Evolutionary conservation across 2,888 invertebrate species (phyloP), one percentile per base, ranked within the genome.

Genomic region (Ptilodon capucinus): DNA sequence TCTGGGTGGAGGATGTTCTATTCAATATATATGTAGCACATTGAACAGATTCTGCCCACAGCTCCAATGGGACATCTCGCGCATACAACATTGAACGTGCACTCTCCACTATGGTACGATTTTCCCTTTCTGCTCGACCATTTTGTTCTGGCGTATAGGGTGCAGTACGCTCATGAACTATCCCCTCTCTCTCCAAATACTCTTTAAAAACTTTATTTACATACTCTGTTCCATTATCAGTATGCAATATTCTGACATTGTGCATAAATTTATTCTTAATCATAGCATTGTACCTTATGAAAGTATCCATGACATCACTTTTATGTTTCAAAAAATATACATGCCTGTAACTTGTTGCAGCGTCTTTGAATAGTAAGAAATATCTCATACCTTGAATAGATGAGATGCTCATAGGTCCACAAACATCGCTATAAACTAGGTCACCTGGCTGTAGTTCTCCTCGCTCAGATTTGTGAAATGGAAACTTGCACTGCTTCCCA

Each of bases 21-120:
- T 81, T 81, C 3, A 81, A 50, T 21, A 76, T 46, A 47, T 72
- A 78, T 1, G 68, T 65, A 11, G 74, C 75, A 44, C 68, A 73
- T 5, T 69, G 62, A 0, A 78, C 66, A 2, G 80, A 81, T 57
- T 83, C 81, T 4, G 77, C 79, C 81, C 79, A 82, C 6, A 76
- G 13, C 19, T 57, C 9, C 3, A 62, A 16, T 18, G 63, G 42
- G 0, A 67, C 6, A 40, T 63, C 42, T 7, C 74, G 32, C 0
- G 60, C 61, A 60, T 70, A 57, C 0, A 71, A 34, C 71, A 72
- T 70, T 0, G 70, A 55, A 1, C 62, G 45, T 6, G 70, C 64
- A 48, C 52, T 64, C 19, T 71, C 68, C 14, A 74, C 62, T 1
- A 77, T 60, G 0, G 74, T 74, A 0, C 77, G 36, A 1, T 60